Percentiles rank a stretch among this genome's conserved stretches.
These are phyloP conservation scores for Meteorus cinctellus DNA, from an alignment of 2,888 invertebrate species.

Conservation along the genomic window DNA sequence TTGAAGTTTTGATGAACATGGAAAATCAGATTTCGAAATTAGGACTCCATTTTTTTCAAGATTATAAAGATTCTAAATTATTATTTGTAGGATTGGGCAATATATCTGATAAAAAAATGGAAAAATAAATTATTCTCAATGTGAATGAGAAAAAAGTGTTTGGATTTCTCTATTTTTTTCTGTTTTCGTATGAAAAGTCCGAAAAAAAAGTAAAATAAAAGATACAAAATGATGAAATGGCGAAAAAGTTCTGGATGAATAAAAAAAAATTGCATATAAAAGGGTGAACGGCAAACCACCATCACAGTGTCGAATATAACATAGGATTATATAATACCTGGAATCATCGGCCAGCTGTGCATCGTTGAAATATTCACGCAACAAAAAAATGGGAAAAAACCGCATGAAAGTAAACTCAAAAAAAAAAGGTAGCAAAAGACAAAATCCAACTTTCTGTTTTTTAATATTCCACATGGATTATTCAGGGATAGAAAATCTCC, in stretches of 20 bases:
- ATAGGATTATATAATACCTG: neutral
- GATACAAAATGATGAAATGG: neutral
- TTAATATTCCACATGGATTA: neutral
- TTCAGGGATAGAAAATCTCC: neutral
- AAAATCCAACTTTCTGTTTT: neutral
- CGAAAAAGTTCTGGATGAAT: neutral
- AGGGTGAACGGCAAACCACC: neutral
- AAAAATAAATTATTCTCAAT: no score
- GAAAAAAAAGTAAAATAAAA: no score
- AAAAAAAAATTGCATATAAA: neutral
- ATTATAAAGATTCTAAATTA: no score
- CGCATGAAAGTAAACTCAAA: no score
- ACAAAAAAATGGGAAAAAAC: neutral
- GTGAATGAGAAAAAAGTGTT: no score
- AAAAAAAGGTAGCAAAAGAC: neutral
- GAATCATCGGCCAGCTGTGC: constrained; percentile 4
- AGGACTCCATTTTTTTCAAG: no score
- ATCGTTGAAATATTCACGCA: constrained; percentile 4
- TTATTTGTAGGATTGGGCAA: no score
- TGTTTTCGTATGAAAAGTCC: no score
- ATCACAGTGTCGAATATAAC: neutral
- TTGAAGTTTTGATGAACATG: no score
- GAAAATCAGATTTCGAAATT: no score
- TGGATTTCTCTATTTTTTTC: no score
- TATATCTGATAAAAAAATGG: no score